Conservation (phyloP, 1,140 invertebrate species). For the Drosophila pectinifera region DNA sequence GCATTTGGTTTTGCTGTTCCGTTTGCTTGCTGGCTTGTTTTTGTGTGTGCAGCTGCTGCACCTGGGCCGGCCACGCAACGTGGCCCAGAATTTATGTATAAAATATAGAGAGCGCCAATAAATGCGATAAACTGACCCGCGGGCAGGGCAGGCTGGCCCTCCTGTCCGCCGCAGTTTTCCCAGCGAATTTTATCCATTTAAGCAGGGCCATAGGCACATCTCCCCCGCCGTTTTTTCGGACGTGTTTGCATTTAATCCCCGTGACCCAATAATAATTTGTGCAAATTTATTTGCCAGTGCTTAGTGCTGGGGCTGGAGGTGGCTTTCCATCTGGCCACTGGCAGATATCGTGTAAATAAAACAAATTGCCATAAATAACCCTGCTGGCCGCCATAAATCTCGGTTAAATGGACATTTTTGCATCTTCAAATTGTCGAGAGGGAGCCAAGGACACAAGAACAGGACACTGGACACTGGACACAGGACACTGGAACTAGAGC, state of each 20-base stretch:
- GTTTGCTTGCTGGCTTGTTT: conserved; percentile 33
- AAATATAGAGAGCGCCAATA: conserved; percentile 73
- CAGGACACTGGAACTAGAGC: conserved; percentile 8
- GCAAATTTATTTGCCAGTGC: conserved; percentile 79
- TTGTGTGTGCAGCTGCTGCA: conserved; percentile 50
- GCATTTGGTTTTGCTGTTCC: conserved; percentile 40
- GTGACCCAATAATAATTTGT: conserved; percentile 79
- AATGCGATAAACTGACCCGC: conserved; percentile 74
- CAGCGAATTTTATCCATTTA: conserved; percentile 55
- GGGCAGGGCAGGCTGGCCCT: conserved; percentile 19
- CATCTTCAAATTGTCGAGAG: conserved; percentile 78
- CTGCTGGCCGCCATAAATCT: conserved; percentile 78
- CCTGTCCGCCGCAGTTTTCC: not conserved
- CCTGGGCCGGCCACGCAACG: conserved; percentile 50
- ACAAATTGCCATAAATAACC: conserved; percentile 84
- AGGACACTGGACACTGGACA: conserved; percentile 15
- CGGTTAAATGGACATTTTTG: conserved; percentile 83
- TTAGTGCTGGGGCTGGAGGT: conserved; percentile 44
- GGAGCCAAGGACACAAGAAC: conserved; percentile 32
- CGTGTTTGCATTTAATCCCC: conserved; percentile 70
- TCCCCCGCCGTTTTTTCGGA: conserved; percentile 14
- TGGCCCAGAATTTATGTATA: conserved; percentile 67
- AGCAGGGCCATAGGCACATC: conserved; percentile 42
- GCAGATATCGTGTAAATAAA: conserved; percentile 82
- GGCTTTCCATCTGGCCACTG: conserved; percentile 62